These are phyloP conservation scores for Nasonia giraulti DNA, from an alignment of 1,140 invertebrate species.

Conservation along the genomic window DNA sequence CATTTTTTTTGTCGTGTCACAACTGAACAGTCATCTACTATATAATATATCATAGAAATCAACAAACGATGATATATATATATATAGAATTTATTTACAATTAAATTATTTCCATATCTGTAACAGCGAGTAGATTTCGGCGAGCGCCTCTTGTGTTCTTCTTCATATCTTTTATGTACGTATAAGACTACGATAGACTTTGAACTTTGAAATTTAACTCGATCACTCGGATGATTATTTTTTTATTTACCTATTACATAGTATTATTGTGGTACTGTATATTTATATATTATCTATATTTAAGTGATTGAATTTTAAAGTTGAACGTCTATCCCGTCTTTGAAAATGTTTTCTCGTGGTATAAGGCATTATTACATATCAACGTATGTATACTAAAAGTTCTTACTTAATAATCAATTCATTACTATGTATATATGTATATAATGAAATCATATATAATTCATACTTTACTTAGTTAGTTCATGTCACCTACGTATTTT, in stretches of 20 bases:
- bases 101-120: conserved; percentile 33
- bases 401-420: conserved; percentile 46
- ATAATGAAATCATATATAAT: conserved; percentile 14
- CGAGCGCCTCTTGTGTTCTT: conserved; percentile 7
- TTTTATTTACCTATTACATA: not conserved
- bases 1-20: not conserved
- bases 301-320: conserved; percentile 31
- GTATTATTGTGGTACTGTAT: not conserved
- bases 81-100: conserved; percentile 23
- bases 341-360: conserved; percentile 21
- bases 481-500: conserved; percentile 16
- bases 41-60: not conserved
- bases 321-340: conserved; percentile 15
- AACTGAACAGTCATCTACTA: not conserved
- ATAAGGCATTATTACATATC: conserved; percentile 37
- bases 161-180: not conserved
- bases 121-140: conserved; percentile 42
- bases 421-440: conserved; percentile 16
- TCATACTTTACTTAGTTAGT: not conserved
- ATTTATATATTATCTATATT: not conserved
- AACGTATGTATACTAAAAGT: conserved; percentile 40
- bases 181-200: conserved; percentile 22
- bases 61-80: not conserved
- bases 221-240: not conserved
- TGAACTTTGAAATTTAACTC: conserved; percentile 23